Percentiles rank a stretch among this genome's conserved stretches.
These are phyloP conservation scores for Thalpophila matura DNA, from an alignment of 2,888 invertebrate species.

Conservation along the genomic window DNA sequence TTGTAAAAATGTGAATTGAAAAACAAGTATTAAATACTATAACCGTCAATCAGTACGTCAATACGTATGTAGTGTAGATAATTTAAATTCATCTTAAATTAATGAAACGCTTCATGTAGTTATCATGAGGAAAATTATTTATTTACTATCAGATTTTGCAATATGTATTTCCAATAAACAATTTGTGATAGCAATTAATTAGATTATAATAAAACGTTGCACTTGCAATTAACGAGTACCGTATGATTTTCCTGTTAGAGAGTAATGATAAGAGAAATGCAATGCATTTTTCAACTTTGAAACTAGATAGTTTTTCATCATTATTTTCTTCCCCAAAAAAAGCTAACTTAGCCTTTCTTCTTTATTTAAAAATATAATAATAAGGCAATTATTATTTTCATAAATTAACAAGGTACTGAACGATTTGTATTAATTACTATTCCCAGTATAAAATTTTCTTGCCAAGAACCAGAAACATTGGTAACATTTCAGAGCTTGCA, in stretches of 20 bases:
- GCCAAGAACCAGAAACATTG: too few species aligned
- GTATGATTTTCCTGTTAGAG: conserved; percentile 23
- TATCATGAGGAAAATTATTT: conserved; percentile 43
- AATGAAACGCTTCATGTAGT: background rate
- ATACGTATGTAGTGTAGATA: background rate
- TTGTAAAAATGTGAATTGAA: background rate
- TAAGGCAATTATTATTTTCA: too few species aligned
- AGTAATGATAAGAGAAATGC: conserved; percentile 1
- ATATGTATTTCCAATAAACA: background rate
- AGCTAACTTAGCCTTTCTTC: too few species aligned
- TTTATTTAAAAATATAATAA: too few species aligned
- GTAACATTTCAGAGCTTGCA: too few species aligned
- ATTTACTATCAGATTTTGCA: conserved; percentile 11
- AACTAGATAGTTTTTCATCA: too few species aligned
- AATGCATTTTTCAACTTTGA: too few species aligned
- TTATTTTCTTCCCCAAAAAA: too few species aligned
- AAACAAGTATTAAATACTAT: background rate
- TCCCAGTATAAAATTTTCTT: too few species aligned
- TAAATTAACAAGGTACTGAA: too few species aligned
- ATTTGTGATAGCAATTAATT: conserved; percentile 11
- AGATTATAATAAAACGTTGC: background rate
- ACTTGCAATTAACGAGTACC: background rate
- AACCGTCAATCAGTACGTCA: background rate
- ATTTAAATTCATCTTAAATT: background rate
- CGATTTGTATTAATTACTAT: too few species aligned